Evolutionary conservation across 2,113 vertebrate genomes (phyloP).

Genomic region (Aptenodytes patagonicus): DNA sequence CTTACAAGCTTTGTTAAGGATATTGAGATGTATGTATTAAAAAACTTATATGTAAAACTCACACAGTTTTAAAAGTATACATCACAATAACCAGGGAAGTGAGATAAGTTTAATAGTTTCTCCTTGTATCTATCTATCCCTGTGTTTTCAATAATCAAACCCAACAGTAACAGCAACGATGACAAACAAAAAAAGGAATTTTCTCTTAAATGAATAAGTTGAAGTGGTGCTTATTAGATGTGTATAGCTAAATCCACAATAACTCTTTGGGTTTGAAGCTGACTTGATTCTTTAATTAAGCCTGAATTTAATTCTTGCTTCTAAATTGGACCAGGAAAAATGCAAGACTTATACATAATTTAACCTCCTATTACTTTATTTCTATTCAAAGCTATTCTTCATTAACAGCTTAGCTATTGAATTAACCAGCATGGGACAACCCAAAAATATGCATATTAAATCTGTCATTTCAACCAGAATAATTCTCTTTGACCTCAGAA

Average conservation of each 20-base stretch:
- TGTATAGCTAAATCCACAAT: background rate
- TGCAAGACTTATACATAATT: conserved; percentile 40
- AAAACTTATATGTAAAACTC: background rate
- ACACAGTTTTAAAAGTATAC: background rate
- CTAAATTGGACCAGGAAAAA: conserved; percentile 1
- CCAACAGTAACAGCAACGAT: background rate
- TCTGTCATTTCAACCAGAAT: conserved; percentile 9
- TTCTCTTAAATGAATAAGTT: background rate
- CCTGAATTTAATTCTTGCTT: background rate
- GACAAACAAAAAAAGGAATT: background rate
- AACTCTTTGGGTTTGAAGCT: background rate
- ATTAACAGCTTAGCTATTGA: conserved; percentile 34
- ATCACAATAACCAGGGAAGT: background rate
- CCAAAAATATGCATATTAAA: conserved; percentile 26
- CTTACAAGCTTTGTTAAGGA: background rate
- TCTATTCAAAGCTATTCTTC: conserved; percentile 50
- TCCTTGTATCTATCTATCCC: background rate
- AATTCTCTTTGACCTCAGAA: background rate
- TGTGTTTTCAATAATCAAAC: background rate
- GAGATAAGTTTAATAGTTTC: background rate
- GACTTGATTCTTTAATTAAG: conserved; percentile 24
- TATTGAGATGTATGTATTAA: background rate
- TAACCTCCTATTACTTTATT: conserved; percentile 46
- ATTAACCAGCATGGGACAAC: conserved; percentile 18
- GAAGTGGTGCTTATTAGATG: background rate